Percentiles rank a stretch among this genome's conserved stretches.
Conservation (phyloP, 2,113 vertebrate species). For the Chaetura pelagica region DNA sequence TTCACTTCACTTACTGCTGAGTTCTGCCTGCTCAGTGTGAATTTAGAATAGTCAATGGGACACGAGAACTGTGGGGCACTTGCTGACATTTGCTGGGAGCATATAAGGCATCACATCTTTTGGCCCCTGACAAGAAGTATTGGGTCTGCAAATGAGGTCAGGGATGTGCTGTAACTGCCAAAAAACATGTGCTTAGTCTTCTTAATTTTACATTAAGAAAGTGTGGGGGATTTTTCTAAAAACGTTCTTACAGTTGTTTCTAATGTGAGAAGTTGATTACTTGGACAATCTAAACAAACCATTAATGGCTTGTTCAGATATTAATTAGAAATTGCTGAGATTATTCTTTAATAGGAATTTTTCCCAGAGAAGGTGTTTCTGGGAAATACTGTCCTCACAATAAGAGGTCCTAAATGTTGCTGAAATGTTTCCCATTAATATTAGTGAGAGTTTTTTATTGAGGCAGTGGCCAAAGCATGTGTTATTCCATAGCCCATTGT, state of each 20-base stretch:
- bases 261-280: not conserved
- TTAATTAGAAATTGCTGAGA: not conserved
- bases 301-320: not conserved
- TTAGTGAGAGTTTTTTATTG: not conserved
- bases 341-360: not conserved
- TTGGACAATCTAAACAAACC: not conserved
- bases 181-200: accelerated
- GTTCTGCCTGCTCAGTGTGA: not conserved
- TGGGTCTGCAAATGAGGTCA: not conserved
- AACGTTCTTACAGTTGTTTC: not conserved
- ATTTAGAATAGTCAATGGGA: not conserved
- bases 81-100: not conserved
- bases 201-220: not conserved
- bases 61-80: not conserved
- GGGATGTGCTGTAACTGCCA: not conserved
- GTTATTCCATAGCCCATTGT: not conserved
- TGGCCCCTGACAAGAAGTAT: not conserved
- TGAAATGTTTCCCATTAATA: not conserved
- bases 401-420: not conserved
- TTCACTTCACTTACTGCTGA: not conserved
- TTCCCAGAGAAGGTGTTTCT: not conserved
- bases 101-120: not conserved
- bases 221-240: not conserved
- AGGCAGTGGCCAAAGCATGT: not conserved
- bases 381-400: not conserved